phyloP scores from a whole-genome alignment of 2,113 vertebrate genomes.

The Vulpes ferrilata region DNA sequence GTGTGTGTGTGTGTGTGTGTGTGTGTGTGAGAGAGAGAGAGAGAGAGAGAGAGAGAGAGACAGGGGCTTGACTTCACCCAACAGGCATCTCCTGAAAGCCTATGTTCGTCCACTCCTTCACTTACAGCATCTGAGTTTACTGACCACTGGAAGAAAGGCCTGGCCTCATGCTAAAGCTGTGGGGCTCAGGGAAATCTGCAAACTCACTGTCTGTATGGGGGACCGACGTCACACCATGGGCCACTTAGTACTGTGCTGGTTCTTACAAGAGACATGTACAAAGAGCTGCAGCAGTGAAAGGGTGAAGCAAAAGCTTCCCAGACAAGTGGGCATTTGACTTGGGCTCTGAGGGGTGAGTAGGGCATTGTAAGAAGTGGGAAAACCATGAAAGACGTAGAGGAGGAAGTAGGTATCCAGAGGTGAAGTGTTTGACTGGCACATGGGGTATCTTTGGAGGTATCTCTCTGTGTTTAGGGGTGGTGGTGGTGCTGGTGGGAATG shows the following conservation, averaged over 20 bases:
- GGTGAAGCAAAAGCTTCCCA: not conserved
- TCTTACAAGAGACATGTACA: not conserved
- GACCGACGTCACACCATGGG: not conserved
- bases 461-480: too few species aligned
- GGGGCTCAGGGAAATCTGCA: not conserved
- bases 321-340: not conserved
- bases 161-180: not conserved
- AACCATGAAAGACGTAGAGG: not conserved
- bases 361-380: not conserved
- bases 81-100: not conserved
- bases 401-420: not conserved
- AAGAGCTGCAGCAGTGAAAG: not conserved
- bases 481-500: not conserved
- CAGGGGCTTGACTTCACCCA: not conserved
- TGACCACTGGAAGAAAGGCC: not conserved
- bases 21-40: not conserved
- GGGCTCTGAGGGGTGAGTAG: slow-evolving; percentile 22
- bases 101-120: not conserved
- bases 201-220: not conserved
- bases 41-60: too few species aligned
- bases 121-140: not conserved
- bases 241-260: not conserved
- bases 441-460: not conserved
- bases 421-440: not conserved
- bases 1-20: not conserved